phyloP scores from a whole-genome alignment of 2,113 vertebrate genomes.

The Lophius piscatorius region DNA sequence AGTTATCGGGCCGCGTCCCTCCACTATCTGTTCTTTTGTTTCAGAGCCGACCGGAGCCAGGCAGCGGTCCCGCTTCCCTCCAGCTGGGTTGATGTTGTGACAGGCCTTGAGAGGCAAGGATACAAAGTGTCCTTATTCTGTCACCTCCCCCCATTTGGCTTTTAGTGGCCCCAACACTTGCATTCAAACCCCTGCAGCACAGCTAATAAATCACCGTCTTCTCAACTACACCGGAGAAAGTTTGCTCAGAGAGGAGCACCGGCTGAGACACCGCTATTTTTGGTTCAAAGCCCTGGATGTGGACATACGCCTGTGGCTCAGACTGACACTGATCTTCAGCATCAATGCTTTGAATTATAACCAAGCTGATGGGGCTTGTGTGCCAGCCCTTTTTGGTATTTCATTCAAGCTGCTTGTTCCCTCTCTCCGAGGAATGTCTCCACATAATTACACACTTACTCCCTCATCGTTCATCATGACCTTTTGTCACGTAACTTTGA shows the following conservation, averaged over 20 bases:
- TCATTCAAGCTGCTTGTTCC: conserved; percentile 27
- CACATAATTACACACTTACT: conserved; percentile 21
- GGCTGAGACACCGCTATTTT: too few relatives aligned
- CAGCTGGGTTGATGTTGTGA: conserved; percentile 61
- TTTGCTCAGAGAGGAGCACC: too few relatives aligned
- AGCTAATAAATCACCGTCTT: conserved; percentile 81
- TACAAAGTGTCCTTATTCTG: conserved; percentile 78
- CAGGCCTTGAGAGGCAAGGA: conserved; percentile 71
- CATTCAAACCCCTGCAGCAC: conserved; percentile 67
- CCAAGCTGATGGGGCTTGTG: conserved; percentile 14
- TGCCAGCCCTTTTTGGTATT: conserved; percentile 13
- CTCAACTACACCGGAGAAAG: conserved; percentile 62
- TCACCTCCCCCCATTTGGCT: conserved; percentile 73
- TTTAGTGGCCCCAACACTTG: conserved; percentile 69
- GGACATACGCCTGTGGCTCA: conserved; percentile 48
- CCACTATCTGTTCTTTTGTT: conserved; percentile 36
- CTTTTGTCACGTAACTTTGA: conserved; percentile 49
- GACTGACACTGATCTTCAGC: conserved; percentile 48
- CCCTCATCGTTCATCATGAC: conserved; percentile 23
- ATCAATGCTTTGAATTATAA: conserved; percentile 19
- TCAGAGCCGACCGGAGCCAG: conserved; percentile 12
- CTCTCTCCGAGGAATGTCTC: conserved; percentile 28
- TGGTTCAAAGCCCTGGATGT: too few relatives aligned
- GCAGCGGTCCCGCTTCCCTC: conserved; percentile 50
- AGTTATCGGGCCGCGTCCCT: too few relatives aligned